Evolutionary conservation across 2,113 vertebrate genomes (phyloP).

Genomic region (Cryptoleucopteryx plumbea): DNA sequence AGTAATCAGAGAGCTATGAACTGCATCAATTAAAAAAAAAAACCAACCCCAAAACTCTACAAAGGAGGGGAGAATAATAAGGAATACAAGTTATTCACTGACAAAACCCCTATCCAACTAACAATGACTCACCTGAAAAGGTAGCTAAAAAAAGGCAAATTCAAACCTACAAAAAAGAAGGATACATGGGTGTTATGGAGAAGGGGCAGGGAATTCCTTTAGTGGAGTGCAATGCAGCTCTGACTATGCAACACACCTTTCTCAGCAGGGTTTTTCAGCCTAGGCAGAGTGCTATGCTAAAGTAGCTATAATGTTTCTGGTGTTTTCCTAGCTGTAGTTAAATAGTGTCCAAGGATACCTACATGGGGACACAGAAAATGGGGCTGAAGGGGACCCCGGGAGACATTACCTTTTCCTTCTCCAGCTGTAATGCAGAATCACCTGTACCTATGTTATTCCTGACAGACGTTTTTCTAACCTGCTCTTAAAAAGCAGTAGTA

Average conservation of each 20-base stretch:
- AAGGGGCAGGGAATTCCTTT: neutral
- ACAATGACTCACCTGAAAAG: neutral
- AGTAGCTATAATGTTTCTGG: neutral
- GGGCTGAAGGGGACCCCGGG: neutral
- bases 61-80: neutral
- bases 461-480: neutral
- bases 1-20: neutral
- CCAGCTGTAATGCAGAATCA: neutral
- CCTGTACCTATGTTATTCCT: neutral
- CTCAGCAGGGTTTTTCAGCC: neutral
- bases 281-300: neutral
- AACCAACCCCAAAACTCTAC: neutral
- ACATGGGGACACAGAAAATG: neutral
- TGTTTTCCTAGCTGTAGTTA: neutral
- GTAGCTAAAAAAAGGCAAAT: neutral
- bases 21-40: neutral
- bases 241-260: neutral
- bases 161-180: neutral
- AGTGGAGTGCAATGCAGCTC: neutral
- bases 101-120: neutral
- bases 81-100: neutral
- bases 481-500: neutral
- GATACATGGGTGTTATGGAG: neutral
- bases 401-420: neutral
- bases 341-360: neutral